A percentile compares a stretch with the other conserved stretches of the same genome.
phyloP scores from a whole-genome alignment of 2,797 vertebrate genomes.

The Leptatherina wallacei region DNA sequence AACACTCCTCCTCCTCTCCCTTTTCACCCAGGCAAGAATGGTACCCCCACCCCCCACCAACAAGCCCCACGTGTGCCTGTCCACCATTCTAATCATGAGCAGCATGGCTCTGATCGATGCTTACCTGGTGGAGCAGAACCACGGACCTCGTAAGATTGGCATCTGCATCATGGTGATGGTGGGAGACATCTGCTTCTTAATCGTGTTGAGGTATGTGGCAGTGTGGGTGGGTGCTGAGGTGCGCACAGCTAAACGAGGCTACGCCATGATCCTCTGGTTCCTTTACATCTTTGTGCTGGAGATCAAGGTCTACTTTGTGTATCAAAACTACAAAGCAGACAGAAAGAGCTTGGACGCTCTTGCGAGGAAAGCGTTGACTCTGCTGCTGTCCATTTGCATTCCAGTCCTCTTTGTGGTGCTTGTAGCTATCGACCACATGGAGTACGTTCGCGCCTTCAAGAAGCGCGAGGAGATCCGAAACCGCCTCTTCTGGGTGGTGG shows the following conservation, averaged over 20 bases:
- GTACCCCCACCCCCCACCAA: conserved; percentile 86
- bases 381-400: conserved; percentile 84
- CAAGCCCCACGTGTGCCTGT: conserved; percentile 90
- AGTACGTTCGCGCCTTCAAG: conserved; percentile 88
- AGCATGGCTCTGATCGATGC: conserved; percentile 86
- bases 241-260: conserved; percentile 89
- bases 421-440: conserved; percentile 88
- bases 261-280: conserved; percentile 90
- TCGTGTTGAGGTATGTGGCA: conserved; percentile 88
- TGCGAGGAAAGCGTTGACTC: conserved; percentile 83
- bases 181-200: conserved; percentile 90
- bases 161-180: conserved; percentile 89
- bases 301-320: conserved; percentile 90
- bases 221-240: conserved; percentile 92
- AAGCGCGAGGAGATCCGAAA: conserved; percentile 90
- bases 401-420: conserved; percentile 85
- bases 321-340: conserved; percentile 92
- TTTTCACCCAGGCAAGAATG: conserved; percentile 72
- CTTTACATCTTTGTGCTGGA: conserved; percentile 89
- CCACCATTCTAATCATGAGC: conserved; percentile 87
- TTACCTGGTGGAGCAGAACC: conserved; percentile 88
- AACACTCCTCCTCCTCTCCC: conserved; percentile 41
- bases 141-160: conserved; percentile 85
- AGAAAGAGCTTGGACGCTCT: conserved; percentile 85
- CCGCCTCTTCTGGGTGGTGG: conserved; percentile 90